Conservation (phyloP, 1,140 invertebrate species). For the Drosophila ananassae region DNA sequence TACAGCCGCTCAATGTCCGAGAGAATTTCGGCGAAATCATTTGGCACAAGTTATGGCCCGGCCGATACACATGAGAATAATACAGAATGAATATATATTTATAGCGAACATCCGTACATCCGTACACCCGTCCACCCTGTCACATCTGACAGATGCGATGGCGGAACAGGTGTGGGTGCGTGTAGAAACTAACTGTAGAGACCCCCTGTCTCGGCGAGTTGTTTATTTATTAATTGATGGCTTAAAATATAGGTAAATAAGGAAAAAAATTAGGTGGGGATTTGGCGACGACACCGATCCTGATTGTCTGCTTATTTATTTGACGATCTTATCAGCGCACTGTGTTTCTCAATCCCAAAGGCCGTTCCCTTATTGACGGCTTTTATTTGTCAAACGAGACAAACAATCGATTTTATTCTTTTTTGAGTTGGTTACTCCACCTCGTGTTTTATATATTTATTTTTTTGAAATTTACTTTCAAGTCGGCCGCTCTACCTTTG, state of each 20-base stretch:
- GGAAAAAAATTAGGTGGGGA: background rate
- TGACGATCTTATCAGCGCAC: slow-evolving; percentile 32
- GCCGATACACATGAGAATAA: background rate
- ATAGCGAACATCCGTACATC: background rate
- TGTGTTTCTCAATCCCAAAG: slow-evolving; percentile 42
- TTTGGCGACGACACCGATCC: slow-evolving; percentile 3
- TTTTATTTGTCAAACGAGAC: slow-evolving; percentile 8
- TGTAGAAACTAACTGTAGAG: slow-evolving; percentile 20
- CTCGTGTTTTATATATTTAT: slow-evolving; percentile 36
- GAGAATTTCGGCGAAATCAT: slow-evolving; percentile 36
- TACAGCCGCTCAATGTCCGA: slow-evolving; percentile 55
- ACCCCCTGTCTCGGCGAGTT: slow-evolving; percentile 35
- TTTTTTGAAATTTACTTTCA: slow-evolving; percentile 42
- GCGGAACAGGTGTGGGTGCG: slow-evolving; percentile 30
- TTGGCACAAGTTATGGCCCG: slow-evolving; percentile 54
- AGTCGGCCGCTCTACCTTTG: slow-evolving; percentile 24
- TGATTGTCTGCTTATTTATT: slow-evolving; percentile 36
- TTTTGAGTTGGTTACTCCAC: slow-evolving; percentile 22
- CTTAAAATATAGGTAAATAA: background rate
- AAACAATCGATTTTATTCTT: slow-evolving; percentile 73
- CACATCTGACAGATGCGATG: slow-evolving; percentile 40
- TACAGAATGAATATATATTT: slow-evolving; percentile 6
- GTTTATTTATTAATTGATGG: slow-evolving; percentile 40
- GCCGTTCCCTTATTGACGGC: slow-evolving; percentile 43
- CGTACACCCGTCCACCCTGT: slow-evolving; percentile 8